Conservation (phyloP, 1,140 invertebrate species). For the Caerostris darwini region DNA sequence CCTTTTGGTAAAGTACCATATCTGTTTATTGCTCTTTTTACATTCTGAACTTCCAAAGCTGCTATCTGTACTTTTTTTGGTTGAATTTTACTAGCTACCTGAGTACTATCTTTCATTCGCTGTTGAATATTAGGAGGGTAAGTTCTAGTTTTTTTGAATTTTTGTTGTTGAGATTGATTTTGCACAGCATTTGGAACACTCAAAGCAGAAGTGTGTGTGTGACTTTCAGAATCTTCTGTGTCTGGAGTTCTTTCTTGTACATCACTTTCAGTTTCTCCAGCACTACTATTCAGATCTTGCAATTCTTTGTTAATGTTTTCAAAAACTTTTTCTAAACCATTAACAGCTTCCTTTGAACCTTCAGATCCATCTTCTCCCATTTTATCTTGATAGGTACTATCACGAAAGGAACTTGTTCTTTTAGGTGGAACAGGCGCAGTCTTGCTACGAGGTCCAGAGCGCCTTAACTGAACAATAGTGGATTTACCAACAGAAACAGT, state of each 20-base stretch:
- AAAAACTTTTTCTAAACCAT: conserved; percentile 80
- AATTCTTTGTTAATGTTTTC: conserved; percentile 82
- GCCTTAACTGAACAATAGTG: conserved; percentile 89
- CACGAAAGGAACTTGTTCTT: conserved; percentile 89
- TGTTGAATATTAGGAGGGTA: conserved; percentile 82
- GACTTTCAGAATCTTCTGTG: conserved; percentile 85
- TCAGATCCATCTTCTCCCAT: conserved; percentile 79
- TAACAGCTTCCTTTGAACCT: conserved; percentile 79
- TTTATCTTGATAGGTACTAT: conserved; percentile 80
- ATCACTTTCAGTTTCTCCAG: conserved; percentile 85
- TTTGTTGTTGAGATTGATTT: conserved; percentile 69
- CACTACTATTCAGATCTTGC: conserved; percentile 75
- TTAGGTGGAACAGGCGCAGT: conserved; percentile 97
- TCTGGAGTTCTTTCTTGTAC: conserved; percentile 86
- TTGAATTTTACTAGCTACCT: conserved; percentile 57
- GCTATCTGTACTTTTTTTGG: conserved; percentile 87
- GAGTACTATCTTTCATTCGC: conserved; percentile 72
- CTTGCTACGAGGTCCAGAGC: conserved; percentile 84
- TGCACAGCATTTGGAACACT: conserved; percentile 74
- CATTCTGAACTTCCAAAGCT: conserved; percentile 97
- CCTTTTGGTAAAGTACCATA: conserved; percentile 98
- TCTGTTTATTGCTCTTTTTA: conserved; percentile 95
- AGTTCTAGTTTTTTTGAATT: conserved; percentile 84
- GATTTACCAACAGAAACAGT: conserved; percentile 81
- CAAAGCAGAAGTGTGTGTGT: conserved; percentile 64